Conservation (phyloP, 2,113 vertebrate genomes). For the Sander lucioperca region DNA sequence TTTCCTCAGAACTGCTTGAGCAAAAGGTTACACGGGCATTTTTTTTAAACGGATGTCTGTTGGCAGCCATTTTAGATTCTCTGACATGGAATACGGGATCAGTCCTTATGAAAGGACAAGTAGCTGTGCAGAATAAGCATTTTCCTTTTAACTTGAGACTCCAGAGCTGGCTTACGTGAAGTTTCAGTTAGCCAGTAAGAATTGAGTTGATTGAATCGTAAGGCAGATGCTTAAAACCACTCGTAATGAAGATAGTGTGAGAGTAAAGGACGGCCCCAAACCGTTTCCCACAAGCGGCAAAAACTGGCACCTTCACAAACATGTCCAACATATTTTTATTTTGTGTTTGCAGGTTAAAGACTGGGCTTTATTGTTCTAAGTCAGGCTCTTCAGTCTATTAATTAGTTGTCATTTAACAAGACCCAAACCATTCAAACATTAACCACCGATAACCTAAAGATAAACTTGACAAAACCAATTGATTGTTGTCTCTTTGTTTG, state of each 20-base stretch:
- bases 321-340: slow-evolving; percentile 55
- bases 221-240: slow-evolving; percentile 18
- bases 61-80: slow-evolving; percentile 60
- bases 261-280: background rate
- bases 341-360: background rate
- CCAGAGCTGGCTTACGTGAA: background rate
- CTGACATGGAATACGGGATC: slow-evolving; percentile 14
- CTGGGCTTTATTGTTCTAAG: background rate
- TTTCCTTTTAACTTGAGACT: slow-evolving; percentile 7
- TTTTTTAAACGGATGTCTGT: slow-evolving; percentile 14
- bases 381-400: background rate
- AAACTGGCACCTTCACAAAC: slow-evolving; percentile 53
- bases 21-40: slow-evolving; percentile 59
- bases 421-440: background rate
- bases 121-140: background rate
- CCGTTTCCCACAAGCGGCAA: background rate
- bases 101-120: slow-evolving; percentile 16
- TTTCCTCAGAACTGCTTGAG: slow-evolving; percentile 78
- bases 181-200: slow-evolving; percentile 9
- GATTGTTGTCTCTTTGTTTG: background rate
- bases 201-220: slow-evolving; percentile 11
- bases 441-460: background rate
- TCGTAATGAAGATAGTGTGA: slow-evolving; percentile 11
- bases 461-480: background rate
- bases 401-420: background rate